Evolutionary conservation across 1,140 invertebrate species (phyloP), one percentile per base, ranked within the genome.

Genomic region (Bombus waltoni): DNA sequence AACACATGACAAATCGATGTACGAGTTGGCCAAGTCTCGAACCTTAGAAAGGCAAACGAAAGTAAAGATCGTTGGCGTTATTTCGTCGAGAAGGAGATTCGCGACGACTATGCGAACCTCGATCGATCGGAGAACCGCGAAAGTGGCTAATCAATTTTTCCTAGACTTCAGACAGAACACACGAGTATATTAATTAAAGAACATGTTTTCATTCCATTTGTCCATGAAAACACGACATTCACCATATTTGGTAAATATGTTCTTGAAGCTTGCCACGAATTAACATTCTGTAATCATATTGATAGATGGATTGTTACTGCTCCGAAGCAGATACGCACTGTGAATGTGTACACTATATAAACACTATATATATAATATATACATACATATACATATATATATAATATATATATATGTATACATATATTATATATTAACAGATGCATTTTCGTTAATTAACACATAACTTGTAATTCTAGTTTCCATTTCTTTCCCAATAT

Each of bases 251-350:
- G 28, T 32, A 72, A 72, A 72, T 47, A 74, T 5, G 18, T 42
- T 25, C 22, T n/a, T 10, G 53, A 74, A 44, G 70, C 53, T 81
- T 73, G 38, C 59, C 70, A 74, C 80, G 38, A 74, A 62, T 81
- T 38, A 11, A 75, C 32, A 28, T 57, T 9, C 8, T 22, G n/a
- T 68, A 68, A 66, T 66, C 15, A 40, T 32, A 28, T 11, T 32
- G 28, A 62, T 38, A 10, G 9, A 68, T 22, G n/a, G 8, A 35
- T 40, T 15, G 38, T 28, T 28, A 4, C 10, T 70, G 22, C 15
- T 70, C 5, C 35, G 32, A 70, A 70, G 22, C 35, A 22, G 35
- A 9, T 53, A 53, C 18, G 22, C 47, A 53, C 18, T 53, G 18
- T 53, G 47, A 53, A 8, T 53, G 47, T 53, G 18, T 53, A 53